A percentile compares a stretch with the other conserved stretches of the same genome.
These are phyloP conservation scores for Mesocentrotus franciscanus DNA, from an alignment of 53 echinoderm and acorn worm genomes.

Conservation along the genomic window DNA sequence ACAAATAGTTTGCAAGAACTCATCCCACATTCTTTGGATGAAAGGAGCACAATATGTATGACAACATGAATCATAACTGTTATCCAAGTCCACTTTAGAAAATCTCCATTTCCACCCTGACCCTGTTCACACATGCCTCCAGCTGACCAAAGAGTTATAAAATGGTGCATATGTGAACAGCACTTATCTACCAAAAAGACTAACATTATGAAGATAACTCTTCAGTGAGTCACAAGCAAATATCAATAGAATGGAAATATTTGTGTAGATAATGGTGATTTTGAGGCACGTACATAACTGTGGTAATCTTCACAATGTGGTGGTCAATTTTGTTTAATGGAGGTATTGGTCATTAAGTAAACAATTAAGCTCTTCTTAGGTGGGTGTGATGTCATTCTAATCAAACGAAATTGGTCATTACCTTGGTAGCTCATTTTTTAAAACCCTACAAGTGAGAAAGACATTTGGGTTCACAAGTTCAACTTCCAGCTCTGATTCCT, in stretches of 20 bases:
- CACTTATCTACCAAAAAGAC: neutral
- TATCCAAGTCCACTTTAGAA: too few species aligned
- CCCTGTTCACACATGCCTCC: neutral
- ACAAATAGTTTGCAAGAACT: too few species aligned
- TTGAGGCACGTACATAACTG: constrained; percentile 6
- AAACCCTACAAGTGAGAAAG: too few species aligned
- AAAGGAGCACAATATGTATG: too few species aligned
- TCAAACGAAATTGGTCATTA: neutral
- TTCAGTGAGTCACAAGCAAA: neutral
- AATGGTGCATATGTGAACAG: neutral
- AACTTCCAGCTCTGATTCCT: too few species aligned
- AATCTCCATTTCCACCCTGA: neutral
- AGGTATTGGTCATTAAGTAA: constrained; percentile 27
- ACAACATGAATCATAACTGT: too few species aligned
- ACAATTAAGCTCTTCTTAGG: constrained; percentile 11
- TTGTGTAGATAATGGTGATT: neutral
- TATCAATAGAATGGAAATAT: neutral
- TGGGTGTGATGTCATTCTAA: neutral
- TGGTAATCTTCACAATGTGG: neutral
- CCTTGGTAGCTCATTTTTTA: neutral
- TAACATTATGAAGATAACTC: neutral
- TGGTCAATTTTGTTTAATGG: neutral
- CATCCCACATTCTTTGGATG: too few species aligned
- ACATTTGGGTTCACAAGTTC: too few species aligned
- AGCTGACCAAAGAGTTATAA: neutral